phyloP scores from a whole-genome alignment of 2,888 invertebrate genomes.

The Clepsis dumicolana region DNA sequence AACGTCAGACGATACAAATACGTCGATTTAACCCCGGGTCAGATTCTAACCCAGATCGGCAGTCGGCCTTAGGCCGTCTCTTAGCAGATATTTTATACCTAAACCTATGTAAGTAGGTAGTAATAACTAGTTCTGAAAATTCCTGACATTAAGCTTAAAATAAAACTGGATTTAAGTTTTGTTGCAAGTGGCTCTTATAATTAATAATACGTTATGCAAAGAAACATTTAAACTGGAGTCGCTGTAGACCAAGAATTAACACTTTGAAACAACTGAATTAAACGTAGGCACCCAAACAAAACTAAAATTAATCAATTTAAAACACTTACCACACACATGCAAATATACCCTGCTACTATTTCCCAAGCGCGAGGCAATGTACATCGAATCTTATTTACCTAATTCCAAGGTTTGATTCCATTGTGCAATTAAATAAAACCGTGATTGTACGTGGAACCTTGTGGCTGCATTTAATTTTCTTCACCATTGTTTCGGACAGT shows the following conservation, averaged over 20 bases:
- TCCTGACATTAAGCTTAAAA: no score
- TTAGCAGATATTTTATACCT: no score
- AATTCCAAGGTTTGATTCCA: constrained; percentile 48
- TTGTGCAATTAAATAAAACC: constrained; percentile 36
- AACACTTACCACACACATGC: constrained; percentile 2
- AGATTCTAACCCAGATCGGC: no score
- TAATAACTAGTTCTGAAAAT: no score
- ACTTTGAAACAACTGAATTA: neutral
- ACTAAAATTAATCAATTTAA: neutral
- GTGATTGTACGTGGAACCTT: constrained; percentile 18
- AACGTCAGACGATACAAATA: no score
- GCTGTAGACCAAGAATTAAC: neutral
- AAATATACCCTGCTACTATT: constrained; percentile 13
- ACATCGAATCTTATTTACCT: constrained; percentile 43
- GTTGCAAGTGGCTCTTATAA: no score
- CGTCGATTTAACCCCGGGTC: no score
- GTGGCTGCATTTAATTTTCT: constrained; percentile 34
- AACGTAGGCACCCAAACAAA: neutral
- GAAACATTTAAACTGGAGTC: no score
- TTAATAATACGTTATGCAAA: no score
- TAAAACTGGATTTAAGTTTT: no score
- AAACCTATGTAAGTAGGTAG: no score
- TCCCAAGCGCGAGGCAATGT: constrained; percentile 28
- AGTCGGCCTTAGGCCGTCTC: no score
- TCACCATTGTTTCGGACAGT: constrained; percentile 30